Conservation (phyloP, 2,797 vertebrate genomes). For the Coccyzus lansbergi region DNA sequence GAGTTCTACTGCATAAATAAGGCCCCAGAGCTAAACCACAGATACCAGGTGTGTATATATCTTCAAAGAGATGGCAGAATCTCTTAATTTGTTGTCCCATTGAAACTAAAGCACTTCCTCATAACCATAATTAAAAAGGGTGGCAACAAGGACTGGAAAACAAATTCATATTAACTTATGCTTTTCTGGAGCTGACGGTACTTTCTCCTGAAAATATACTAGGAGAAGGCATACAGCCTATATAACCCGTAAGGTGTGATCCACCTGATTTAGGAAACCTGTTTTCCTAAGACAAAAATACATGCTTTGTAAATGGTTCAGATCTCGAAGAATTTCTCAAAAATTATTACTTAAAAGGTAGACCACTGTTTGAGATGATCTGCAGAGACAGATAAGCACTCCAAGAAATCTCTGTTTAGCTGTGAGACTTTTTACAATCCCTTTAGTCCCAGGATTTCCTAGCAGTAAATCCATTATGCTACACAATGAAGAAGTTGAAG, state of each 20-base stretch:
- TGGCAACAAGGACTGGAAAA: conserved; percentile 42
- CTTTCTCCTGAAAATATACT: conserved; percentile 42
- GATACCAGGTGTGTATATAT: conserved; percentile 28
- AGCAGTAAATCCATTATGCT: neutral
- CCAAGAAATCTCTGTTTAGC: neutral
- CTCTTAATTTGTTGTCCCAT: conserved; percentile 56
- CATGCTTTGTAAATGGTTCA: neutral
- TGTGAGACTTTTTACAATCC: neutral
- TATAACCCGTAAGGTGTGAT: neutral
- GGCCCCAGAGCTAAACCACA: conserved; percentile 37
- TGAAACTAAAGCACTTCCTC: conserved; percentile 47
- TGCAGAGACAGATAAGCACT: neutral
- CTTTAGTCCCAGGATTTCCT: neutral
- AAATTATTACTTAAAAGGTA: neutral
- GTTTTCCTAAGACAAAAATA: neutral
- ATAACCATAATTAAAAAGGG: conserved; percentile 67
- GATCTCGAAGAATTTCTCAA: neutral
- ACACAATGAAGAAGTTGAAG: neutral
- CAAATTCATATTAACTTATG: conserved; percentile 1
- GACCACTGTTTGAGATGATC: neutral
- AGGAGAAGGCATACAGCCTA: neutral
- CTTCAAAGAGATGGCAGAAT: conserved; percentile 50
- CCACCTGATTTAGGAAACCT: neutral
- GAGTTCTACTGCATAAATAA: conserved; percentile 1
- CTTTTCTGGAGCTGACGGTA: neutral